Conservation (phyloP, 2,113 vertebrate genomes). For the Crotalus horridus region DNA sequence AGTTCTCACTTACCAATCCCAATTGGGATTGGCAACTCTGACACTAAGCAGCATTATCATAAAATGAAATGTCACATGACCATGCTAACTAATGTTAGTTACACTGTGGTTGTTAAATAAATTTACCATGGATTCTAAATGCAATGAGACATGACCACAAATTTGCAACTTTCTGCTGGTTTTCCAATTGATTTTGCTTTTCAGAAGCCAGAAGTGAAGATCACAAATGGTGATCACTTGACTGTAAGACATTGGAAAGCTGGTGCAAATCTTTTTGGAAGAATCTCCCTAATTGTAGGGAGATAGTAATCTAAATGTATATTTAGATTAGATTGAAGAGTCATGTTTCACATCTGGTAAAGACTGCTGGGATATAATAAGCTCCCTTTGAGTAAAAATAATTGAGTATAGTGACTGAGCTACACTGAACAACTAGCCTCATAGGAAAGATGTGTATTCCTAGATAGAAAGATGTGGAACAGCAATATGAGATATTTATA, state of each 20-base stretch:
- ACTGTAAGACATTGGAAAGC: not conserved
- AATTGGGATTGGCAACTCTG: not conserved
- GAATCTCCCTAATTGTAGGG: not conserved
- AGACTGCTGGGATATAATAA: not conserved
- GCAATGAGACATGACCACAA: not conserved
- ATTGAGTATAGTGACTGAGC: not conserved
- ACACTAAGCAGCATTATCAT: not conserved
- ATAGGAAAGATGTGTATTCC: not conserved
- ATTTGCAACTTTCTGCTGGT: not conserved
- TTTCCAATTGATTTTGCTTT: not conserved
- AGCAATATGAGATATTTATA: not conserved
- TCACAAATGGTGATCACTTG: not conserved
- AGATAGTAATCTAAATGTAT: not conserved
- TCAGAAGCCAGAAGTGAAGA: not conserved
- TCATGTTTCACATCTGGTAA: not conserved
- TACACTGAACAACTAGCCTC: not conserved
- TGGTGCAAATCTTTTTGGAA: not conserved
- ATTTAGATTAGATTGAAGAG: not conserved
- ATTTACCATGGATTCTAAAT: not conserved
- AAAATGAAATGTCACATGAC: not conserved
- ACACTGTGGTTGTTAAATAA: not conserved
- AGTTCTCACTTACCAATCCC: not conserved
- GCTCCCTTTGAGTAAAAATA: not conserved
- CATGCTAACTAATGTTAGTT: not conserved
- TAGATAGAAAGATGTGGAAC: not conserved